A percentile compares a stretch with the other conserved stretches of the same genome.
phyloP scores from a whole-genome alignment of 1,140 invertebrate genomes.

The Nymphalis io region DNA sequence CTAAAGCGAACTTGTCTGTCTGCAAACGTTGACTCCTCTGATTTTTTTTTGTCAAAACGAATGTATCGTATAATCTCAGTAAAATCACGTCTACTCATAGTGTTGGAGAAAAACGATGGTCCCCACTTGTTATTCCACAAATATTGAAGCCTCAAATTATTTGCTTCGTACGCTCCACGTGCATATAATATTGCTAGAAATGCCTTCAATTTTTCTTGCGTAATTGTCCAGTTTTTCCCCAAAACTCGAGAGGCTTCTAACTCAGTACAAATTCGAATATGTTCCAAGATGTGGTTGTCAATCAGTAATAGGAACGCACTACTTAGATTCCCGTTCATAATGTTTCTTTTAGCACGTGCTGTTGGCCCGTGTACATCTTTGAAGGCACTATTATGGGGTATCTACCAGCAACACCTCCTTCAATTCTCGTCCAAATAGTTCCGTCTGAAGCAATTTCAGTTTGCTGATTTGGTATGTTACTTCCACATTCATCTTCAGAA shows the following conservation, averaged over 20 bases:
- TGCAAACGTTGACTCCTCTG: conserved; percentile 24
- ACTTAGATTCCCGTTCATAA: not conserved
- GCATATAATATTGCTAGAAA: conserved; percentile 18
- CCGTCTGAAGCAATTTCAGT: not conserved
- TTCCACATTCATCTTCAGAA: no score
- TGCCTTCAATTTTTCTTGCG: conserved; percentile 11
- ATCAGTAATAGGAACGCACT: not conserved
- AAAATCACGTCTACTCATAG: conserved; percentile 3
- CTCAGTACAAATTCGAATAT: not conserved
- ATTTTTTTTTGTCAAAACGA: conserved; percentile 23
- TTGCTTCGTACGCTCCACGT: conserved; percentile 5
- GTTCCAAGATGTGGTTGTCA: not conserved
- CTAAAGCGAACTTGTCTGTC: conserved; percentile 30
- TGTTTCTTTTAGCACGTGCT: not conserved
- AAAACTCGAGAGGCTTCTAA: conserved; percentile 1
- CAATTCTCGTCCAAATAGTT: not conserved
- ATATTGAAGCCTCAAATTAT: conserved; percentile 8
- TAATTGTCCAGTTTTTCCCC: not conserved
- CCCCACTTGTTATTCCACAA: not conserved
- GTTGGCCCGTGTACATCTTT: not conserved
- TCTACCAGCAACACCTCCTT: conserved; percentile 2
- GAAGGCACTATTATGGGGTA: conserved; percentile 1
- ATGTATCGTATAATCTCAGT: not conserved
- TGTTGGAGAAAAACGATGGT: not conserved
- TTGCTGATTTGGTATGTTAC: no score